Evolutionary conservation across 1,140 invertebrate species (phyloP), one percentile per base, ranked within the genome.

Genomic region (Campoletis sonorensis): DNA sequence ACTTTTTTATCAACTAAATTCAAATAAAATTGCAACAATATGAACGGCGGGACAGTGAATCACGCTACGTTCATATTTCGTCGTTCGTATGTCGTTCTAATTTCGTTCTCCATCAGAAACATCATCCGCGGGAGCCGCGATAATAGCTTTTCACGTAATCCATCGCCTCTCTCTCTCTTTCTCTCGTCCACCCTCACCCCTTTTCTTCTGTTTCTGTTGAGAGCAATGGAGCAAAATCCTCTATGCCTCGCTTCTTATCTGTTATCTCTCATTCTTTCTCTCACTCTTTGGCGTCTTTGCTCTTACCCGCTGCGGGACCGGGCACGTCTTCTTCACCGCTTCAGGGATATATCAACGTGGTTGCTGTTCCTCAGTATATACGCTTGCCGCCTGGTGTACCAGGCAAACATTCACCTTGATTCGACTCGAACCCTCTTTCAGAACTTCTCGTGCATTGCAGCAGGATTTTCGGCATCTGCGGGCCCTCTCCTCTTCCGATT

Each of bases 401-500:
- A 5, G n/a, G 33, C 58, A 61, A 64, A 78, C 10, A 33, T 30
- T 70, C 30, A 64, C 8, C n/a, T 23, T 8, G 27, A 70, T 70
- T 70, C 67, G 67, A 37, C 67, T 70, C 67, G 27, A 70, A 70
- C 30, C 67, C 67, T 70, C 67, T 70, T 70, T 33, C 37, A 75
- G 8, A 54, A 15, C 72, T 27, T 11, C 26, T 79, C 51, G 54
- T 64, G 33, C 61, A 27, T 61, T 37, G 58, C 30, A 23, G 54
- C 30, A 78, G 21, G 58, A 78, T 73, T 79, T 79, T 49, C 54
- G 67, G 45, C 72, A 27, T 76, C 61, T 73, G 40, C 40, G 40
- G 3, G 40, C 40, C 51, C 79, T 61, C 45, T 75, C 30, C 26
- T 64, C 30, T 33, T 80, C 26, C 58, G 26, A 33, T 72, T 49